A percentile compares a stretch with the other conserved stretches of the same genome.
phyloP scores from a whole-genome alignment of 2,797 vertebrate genomes.

The Amblyraja radiata region DNA sequence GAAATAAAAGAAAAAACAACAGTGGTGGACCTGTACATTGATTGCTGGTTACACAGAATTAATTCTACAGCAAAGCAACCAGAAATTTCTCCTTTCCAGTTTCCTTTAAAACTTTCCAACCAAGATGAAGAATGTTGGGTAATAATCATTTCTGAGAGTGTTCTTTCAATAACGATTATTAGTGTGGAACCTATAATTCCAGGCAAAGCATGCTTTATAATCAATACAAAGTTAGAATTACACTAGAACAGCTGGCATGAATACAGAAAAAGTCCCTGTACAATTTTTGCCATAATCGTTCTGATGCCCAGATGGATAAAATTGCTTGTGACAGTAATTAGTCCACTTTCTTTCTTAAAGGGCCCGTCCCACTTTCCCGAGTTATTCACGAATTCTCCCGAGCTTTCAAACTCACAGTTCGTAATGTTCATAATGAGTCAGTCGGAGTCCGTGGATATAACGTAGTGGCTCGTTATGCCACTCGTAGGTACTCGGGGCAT shows the following conservation, averaged over 20 bases:
- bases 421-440: too few species aligned
- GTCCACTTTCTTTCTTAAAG: background rate
- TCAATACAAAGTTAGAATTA: background rate
- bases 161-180: background rate
- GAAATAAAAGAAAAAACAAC: too few species aligned
- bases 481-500: too few species aligned
- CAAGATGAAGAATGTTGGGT: background rate
- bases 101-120: background rate
- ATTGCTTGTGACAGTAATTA: background rate
- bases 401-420: too few species aligned
- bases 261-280: too few species aligned
- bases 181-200: background rate
- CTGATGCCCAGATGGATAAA: background rate
- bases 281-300: too few species aligned
- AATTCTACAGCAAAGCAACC: background rate
- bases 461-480: too few species aligned
- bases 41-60: background rate
- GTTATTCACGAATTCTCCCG: too few species aligned
- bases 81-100: background rate
- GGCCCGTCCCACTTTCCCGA: too few species aligned
- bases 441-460: too few species aligned
- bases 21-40: background rate
- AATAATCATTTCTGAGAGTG: background rate
- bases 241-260: background rate
- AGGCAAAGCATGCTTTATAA: background rate